These are phyloP conservation scores for Hemaris fuciformis DNA, from an alignment of 2,888 invertebrate genomes.

Conservation along the genomic window DNA sequence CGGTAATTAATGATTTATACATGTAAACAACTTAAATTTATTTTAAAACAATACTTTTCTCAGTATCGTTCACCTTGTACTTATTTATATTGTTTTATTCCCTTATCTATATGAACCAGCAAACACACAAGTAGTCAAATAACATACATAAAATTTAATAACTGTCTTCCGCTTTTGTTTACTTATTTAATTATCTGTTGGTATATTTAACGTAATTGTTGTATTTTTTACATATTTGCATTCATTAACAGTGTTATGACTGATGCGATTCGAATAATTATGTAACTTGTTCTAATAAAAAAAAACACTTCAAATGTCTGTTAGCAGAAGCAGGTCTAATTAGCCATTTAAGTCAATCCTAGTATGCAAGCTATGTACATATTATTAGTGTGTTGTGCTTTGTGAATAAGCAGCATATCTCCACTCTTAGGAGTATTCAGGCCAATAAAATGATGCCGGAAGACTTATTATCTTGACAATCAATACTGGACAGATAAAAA, in stretches of 20 bases:
- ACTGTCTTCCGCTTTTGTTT: neutral
- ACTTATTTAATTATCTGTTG: neutral
- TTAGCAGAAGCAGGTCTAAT: too few relatives aligned
- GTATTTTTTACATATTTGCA: neutral
- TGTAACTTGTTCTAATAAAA: too few relatives aligned
- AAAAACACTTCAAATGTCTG: too few relatives aligned
- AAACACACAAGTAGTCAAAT: neutral
- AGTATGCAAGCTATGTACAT: too few relatives aligned
- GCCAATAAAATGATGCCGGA: too few relatives aligned
- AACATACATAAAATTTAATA: neutral
- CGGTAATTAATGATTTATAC: neutral
- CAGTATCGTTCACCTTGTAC: conserved; percentile 4
- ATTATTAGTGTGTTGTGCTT: too few relatives aligned
- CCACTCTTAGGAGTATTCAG: too few relatives aligned
- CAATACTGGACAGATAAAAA: neutral
- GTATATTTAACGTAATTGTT: neutral
- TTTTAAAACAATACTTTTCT: neutral
- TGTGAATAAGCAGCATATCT: too few relatives aligned
- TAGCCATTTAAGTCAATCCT: too few relatives aligned
- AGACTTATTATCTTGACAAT: too few relatives aligned
- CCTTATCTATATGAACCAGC: neutral
- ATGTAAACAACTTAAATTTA: neutral
- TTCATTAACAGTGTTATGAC: neutral
- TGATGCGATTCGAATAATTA: neutral
- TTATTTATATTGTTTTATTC: neutral